Conservation (phyloP, 2,888 invertebrate species). For the Desoria tigrina region DNA sequence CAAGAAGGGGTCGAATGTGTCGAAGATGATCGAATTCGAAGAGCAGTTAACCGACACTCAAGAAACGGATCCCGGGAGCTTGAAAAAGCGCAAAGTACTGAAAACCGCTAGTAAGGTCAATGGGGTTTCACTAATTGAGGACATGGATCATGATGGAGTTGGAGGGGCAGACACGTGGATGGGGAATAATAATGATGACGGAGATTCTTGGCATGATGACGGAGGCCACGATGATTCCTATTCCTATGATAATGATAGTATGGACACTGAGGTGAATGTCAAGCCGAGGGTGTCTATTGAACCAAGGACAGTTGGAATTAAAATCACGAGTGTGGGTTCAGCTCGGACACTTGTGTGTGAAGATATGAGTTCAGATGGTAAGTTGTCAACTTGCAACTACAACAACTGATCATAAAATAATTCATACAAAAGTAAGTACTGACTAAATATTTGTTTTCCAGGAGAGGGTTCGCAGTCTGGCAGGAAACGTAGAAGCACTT, state of each 20-base stretch:
- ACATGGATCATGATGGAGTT: constrained; percentile 15
- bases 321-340: constrained; percentile 17
- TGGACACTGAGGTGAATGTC: background rate
- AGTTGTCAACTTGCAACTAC: background rate
- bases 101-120: background rate
- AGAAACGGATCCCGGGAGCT: constrained; percentile 7
- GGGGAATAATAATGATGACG: constrained; percentile 1
- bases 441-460: background rate
- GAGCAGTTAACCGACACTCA: constrained; percentile 19
- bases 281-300: background rate
- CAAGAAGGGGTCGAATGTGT: constrained; percentile 21
- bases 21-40: constrained; percentile 27
- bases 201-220: constrained; percentile 10
- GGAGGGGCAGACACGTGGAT: background rate
- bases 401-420: no score
- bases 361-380: constrained; percentile 12
- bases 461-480: constrained; percentile 10
- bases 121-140: constrained; percentile 4
- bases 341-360: constrained; percentile 5
- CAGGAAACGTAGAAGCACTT: background rate
- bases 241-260: background rate
- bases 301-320: constrained; percentile 3
- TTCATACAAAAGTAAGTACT: no score
- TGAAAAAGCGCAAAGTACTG: background rate
- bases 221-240: constrained; percentile 11